Evolutionary conservation across 1,140 invertebrate genomes (phyloP), one percentile per base, ranked within the genome.

Genomic region (Caenorhabditis latens): DNA sequence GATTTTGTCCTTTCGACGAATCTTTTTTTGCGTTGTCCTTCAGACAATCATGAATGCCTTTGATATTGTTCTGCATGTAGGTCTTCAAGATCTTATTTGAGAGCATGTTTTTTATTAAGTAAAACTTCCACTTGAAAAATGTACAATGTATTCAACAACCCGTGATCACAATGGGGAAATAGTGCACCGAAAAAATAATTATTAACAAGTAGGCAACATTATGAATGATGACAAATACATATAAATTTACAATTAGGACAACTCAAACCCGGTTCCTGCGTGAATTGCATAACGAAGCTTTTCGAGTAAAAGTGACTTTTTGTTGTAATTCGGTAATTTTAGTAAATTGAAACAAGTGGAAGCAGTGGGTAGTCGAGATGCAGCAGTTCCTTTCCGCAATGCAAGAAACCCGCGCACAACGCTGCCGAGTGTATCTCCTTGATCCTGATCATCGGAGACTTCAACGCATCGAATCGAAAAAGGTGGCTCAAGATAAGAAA

Each of bases 391-490:
- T 88, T 92, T 91, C 86, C 92, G 91, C 90, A 99, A 98, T 43
- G 98, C 98, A 90, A 99, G 98, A 93, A 99, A 99, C 71, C 98
- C 98, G 87, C 98, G 95, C 83, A 99, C 96, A 0, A 99, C 97
- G 92, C 96, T 98, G 91, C 96, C 96, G 84, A 98, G 96, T 48
- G 97, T 98, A 92, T 98, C 97, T 9, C 97, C 97, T 13, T 96
- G 97, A 92, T 99, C 98, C 93, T 99, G 97, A 92, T 99, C 98
- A 93, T 99, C 98, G 42, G 96, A 96, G 71, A 99, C 97, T 95
- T 99, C 98, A 6, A 99, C 97, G 94, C 98, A 99, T 87, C 98
- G 95, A 91, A 99, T 99, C 0, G 98, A 99, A 94, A 99, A 99
- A 16, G 97, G 97, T 6, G 98, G 98, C 92, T 99, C 98, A 50